Evolutionary conservation across 2,888 invertebrate species (phyloP).

Genomic region (Cacoxenus indagator): DNA sequence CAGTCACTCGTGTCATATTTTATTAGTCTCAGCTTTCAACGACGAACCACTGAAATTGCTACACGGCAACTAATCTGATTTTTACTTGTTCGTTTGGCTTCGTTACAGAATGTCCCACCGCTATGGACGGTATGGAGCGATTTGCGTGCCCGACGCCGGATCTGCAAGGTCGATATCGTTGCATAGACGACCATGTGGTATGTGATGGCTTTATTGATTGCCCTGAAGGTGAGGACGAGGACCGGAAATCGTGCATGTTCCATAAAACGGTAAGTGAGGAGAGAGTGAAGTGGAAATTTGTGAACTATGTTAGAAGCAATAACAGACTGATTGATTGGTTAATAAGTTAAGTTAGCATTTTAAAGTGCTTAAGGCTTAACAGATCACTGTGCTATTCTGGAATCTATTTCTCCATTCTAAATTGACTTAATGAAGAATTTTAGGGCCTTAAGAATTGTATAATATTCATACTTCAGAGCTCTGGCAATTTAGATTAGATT

Average conservation of each 20-base stretch:
- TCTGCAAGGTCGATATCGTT: constrained; percentile 90
- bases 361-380: no score
- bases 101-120: constrained; percentile 89
- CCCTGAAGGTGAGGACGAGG: constrained; percentile 93
- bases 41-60: no score
- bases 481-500: no score
- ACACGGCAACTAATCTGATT: no score
- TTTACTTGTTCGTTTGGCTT: constrained; percentile 31
- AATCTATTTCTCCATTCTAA: not conserved
- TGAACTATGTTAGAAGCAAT: not conserved
- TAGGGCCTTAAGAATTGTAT: no score
- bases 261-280: constrained; percentile 89
- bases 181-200: constrained; percentile 95
- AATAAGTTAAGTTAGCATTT: no score
- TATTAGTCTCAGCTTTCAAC: no score
- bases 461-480: no score
- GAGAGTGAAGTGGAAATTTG: not conserved
- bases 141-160: constrained; percentile 95
- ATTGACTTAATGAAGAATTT: not conserved
- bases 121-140: constrained; percentile 93
- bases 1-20: no score
- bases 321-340: not conserved
- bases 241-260: constrained; percentile 94
- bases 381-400: no score
- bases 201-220: constrained; percentile 97